Percentiles rank a stretch among this genome's conserved stretches.
phyloP scores from a whole-genome alignment of 2,888 invertebrate genomes.

The Clostera curtula region DNA sequence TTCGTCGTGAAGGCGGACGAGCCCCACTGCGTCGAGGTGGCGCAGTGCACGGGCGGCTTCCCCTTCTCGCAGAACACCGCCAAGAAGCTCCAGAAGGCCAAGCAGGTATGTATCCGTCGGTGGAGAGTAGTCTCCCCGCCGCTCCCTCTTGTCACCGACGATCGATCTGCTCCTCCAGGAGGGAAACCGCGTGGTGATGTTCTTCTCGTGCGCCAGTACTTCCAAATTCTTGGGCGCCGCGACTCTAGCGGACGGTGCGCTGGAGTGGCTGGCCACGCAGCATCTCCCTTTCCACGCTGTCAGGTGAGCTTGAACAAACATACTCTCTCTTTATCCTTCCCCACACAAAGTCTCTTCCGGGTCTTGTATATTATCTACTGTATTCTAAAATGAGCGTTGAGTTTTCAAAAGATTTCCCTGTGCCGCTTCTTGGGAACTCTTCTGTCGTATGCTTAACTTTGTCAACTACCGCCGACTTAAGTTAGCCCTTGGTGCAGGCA shows the following conservation, averaged over 20 bases:
- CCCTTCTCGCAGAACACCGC: slow-evolving; percentile 77
- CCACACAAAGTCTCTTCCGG: not conserved
- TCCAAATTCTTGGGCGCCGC: slow-evolving; percentile 54
- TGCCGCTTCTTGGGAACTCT: no score
- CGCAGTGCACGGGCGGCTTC: slow-evolving; percentile 71
- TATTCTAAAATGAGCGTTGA: not conserved
- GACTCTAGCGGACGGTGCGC: slow-evolving; percentile 27
- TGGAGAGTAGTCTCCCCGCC: not conserved
- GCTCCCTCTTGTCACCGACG: not conserved
- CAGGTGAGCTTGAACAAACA: slow-evolving; percentile 30
- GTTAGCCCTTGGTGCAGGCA: slow-evolving; percentile 44
- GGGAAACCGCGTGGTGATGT: slow-evolving; percentile 44
- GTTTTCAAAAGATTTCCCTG: no score
- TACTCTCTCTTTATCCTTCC: not conserved
- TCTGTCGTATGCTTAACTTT: no score
- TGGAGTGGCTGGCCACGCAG: slow-evolving; percentile 49
- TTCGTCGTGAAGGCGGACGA: slow-evolving; percentile 78
- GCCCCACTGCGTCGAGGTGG: slow-evolving; percentile 70
- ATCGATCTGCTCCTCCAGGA: slow-evolving; percentile 32
- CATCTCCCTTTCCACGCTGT: slow-evolving; percentile 52
- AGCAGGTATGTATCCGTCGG: slow-evolving; percentile 61
- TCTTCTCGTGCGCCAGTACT: slow-evolving; percentile 49
- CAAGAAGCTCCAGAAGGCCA: slow-evolving; percentile 74
- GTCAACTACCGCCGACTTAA: no score
- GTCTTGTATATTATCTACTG: not conserved